These are phyloP conservation scores for Denticeps clupeoides DNA, from an alignment of 2,797 vertebrate genomes.

Conservation along the genomic window DNA sequence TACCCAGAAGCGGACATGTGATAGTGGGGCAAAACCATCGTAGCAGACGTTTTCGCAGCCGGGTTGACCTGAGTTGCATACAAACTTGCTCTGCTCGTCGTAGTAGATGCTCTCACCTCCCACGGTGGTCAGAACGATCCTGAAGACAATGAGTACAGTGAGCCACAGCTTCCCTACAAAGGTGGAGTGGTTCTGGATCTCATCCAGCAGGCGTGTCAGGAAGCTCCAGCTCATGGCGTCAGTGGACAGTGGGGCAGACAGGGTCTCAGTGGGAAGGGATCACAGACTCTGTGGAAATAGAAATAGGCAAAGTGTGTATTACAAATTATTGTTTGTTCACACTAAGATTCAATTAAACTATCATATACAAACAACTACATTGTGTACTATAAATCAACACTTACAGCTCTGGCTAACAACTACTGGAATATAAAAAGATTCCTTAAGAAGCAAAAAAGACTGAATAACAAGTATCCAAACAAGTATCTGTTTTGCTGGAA, in stretches of 20 bases:
- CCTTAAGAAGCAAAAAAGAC: no score
- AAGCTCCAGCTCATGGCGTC: conserved; percentile 99
- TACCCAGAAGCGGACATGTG: conserved; percentile 95
- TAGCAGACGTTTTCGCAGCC: conserved; percentile 98
- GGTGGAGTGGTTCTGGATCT: conserved; percentile 98
- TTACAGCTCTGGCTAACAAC: no score
- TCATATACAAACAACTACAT: no score
- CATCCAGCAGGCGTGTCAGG: conserved; percentile 94
- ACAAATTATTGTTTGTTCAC: no score
- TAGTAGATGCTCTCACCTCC: conserved; percentile 99
- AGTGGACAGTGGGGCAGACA: conserved; percentile 66
- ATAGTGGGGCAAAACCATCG: conserved; percentile 88
- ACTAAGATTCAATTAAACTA: no score
- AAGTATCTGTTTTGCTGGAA: no score
- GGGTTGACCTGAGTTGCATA: conserved; percentile 93
- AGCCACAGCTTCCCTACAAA: conserved; percentile 99
- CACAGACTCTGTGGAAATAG: conserved; percentile 59
- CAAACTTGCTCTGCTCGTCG: conserved; percentile 95
- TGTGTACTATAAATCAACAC: no score
- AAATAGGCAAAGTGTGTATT: background rate
- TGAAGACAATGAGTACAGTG: conserved; percentile 90
- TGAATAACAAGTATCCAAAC: no score
- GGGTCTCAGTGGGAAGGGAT: conserved; percentile 64
- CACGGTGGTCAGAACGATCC: conserved; percentile 92
- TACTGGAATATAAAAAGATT: no score